Evolutionary conservation across 2,797 vertebrate species (phyloP).

Genomic region (Fringilla coelebs): DNA sequence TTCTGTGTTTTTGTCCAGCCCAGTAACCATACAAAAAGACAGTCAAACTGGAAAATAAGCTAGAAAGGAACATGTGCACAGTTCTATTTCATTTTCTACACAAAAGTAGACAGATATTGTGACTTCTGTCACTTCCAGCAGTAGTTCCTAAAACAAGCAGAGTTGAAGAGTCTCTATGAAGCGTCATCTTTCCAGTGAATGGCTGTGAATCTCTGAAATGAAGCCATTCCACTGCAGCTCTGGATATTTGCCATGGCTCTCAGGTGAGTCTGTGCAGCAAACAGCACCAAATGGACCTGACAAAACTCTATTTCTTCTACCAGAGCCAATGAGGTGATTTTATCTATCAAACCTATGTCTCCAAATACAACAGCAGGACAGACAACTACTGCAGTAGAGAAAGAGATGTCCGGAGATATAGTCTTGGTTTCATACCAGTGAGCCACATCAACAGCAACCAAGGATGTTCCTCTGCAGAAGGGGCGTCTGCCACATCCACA

Average conservation of each 20-base stretch:
- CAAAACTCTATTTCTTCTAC: background rate
- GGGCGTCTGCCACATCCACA: fast-evolving
- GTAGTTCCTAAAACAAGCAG: background rate
- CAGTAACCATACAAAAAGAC: background rate
- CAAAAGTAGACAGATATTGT: background rate
- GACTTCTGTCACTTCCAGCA: background rate
- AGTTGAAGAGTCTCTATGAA: background rate
- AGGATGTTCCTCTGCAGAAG: background rate
- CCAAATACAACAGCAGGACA: background rate
- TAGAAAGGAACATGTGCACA: background rate
- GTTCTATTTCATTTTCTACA: background rate
- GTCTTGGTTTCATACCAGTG: background rate
- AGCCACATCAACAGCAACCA: background rate
- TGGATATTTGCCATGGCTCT: background rate
- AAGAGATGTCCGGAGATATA: background rate
- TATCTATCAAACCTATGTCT: background rate
- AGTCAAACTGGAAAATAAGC: background rate
- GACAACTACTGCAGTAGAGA: background rate
- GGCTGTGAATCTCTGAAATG: background rate
- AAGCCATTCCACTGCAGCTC: background rate
- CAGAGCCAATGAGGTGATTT: background rate
- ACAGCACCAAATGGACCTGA: background rate
- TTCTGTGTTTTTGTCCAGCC: background rate
- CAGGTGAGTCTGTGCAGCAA: background rate
- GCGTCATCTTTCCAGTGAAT: background rate